Evolutionary conservation across 2,888 invertebrate genomes (phyloP), one percentile per base, ranked within the genome.

Genomic region (Drosophila parthenogenetica): DNA sequence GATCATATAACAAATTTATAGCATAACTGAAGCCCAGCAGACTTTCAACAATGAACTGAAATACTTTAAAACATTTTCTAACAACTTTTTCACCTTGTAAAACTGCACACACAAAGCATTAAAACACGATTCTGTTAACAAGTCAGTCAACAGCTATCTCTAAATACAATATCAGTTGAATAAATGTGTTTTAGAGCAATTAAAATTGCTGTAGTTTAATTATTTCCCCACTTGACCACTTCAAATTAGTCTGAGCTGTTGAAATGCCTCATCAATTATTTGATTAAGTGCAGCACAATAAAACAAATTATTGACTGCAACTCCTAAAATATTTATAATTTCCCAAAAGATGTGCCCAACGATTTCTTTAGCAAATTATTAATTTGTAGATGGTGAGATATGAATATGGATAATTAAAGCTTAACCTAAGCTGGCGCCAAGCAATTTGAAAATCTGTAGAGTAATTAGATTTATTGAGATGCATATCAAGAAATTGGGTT

Each of bases 391-490:
- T 62, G 19, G 5, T 29, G 2, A 37, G 71, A 66, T 68, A 48
- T 50, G 32, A 5, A 42, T 51, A 29, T 46, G 13, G 54, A 68
- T 57, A 54, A 65, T 62, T 43, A 61, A 68, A 13, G 37, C 51
- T 49, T 25, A 29, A 29, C 2, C 8, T 22, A 25, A 17, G 14
- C 43, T 73, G 87, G 86, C 83, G 88, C 83, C 88, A 83, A 79
- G 43, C 59, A 68, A 70, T 72, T 71, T 58, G 59, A 50, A 84
- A 77, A 67, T 64, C 54, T 62, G 48, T 40, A 58, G 40, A 50
- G 69, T 79, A 82, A 87, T 87, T 82, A 82, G 55, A 55, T 82
- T 69, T 68, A 76, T 79, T 69, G 69, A 87, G 57, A 73, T 77
- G 55, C 54, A 55, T 46, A 48, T 50, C 57, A 54, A 55, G 40